A percentile compares a stretch with the other conserved stretches of the same genome.
Evolutionary conservation across 2,888 invertebrate genomes (phyloP).

Genomic region (Piscicola geometra): DNA sequence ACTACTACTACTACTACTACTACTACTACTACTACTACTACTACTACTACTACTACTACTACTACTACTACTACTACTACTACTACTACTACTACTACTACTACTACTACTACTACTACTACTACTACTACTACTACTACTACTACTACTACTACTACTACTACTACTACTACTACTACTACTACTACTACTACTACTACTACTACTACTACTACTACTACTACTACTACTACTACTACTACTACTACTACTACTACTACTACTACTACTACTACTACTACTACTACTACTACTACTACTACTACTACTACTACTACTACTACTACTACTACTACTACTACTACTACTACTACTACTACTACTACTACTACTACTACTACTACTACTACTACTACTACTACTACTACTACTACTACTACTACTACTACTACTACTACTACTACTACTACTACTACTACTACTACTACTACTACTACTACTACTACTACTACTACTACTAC

Average conservation of each 20-base stretch:
- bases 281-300: conserved; percentile 29
- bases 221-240: conserved; percentile 37
- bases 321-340: background rate
- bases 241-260: conserved; percentile 38
- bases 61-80: background rate
- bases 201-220: conserved; percentile 37
- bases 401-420: conserved; percentile 39
- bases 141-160: conserved; percentile 34
- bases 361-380: conserved; percentile 34
- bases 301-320: conserved; percentile 18
- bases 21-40: conserved; percentile 38
- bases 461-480: conserved; percentile 5
- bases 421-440: conserved; percentile 36
- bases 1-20: conserved; percentile 37
- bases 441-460: conserved; percentile 37
- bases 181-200: conserved; percentile 35
- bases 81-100: background rate
- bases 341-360: background rate
- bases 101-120: background rate
- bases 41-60: conserved; percentile 31
- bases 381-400: conserved; percentile 37
- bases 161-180: conserved; percentile 37
- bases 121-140: conserved; percentile 22
- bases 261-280: conserved; percentile 34
- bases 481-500: background rate